Evolutionary conservation across 2,113 vertebrate species (phyloP), one percentile per base, ranked within the genome.

Genomic region (Cairina moschata): DNA sequence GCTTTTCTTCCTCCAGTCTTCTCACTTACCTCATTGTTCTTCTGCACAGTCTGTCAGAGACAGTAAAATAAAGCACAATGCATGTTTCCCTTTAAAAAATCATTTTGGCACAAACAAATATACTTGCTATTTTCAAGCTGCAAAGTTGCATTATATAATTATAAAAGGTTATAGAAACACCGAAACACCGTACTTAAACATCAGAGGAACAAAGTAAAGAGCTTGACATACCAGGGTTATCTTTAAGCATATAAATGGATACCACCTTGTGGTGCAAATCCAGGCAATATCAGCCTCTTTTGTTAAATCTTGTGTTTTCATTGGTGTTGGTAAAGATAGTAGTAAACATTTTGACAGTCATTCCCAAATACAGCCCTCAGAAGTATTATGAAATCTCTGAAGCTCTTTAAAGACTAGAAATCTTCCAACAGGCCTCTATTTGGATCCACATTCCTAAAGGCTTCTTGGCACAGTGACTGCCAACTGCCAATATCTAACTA

Each of bases 401-500:
- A n/a, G 23, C 4, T 87, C 58, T 86, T 95, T 68, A 71, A 86
- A 71, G 21, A 77, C 12, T 40, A 78, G 38, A 91, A 80, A 63
- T 68, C 46, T 83, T 83, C 26, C 56, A 92, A 58, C 6, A 78
- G 42, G 21, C 38, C 72, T 63, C 34, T 77, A 20, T 46, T 73
- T 58, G 16, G 17, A 77, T 91, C 14, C 38, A 32, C 36, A 79
- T 77, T 86, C 8, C 6, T 90, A 83, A 93, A 73, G 90, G 32
- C 1, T 68, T 72, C 94, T 93, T 74, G 38, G 44, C 48, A 76
- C 3, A 78, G 34, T 76, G 21, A 92, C 22, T 73, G 31, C 62
- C 85, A 96, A 92, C 29, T 95, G 76, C 42, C 55, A 93, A 66
- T 52, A 93, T 31, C 31, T 90, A 90, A 40, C 76, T 81, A n/a